Evolutionary conservation across 23 tunicate species (phyloP), one percentile per base, ranked within the genome.

Genomic region (Styela clava): DNA sequence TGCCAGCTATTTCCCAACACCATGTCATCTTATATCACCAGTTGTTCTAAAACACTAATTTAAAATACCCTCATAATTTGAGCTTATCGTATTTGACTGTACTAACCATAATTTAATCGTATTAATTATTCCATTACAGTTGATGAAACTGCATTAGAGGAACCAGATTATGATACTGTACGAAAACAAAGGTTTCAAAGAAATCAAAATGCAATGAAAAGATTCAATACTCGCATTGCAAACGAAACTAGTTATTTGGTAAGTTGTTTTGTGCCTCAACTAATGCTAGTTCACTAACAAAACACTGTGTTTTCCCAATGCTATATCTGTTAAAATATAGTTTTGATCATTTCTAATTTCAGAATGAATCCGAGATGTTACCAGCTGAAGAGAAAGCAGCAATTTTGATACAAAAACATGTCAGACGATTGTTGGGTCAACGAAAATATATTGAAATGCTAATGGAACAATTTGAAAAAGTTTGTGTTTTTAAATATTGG

Each of bases 381-480:
- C 44, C 81, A 5, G 27, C 0, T 44, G 81, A 76, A 56, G 81
- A 76, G 18, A 25, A 44, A 7, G 64, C 62, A 25, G 81, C 81
- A 7, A 76, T 76, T 76, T 22, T 24, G 5, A 36, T 76, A 21
- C 81, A 76, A 27, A 76, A 76, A 24, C 37, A 76, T 1, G 64
- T 44, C 7, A 52, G 81, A 52, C 68, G 81, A 25, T 2, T 76
- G n/a, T 31, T 76, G 21, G 81, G 68, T 52, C 64, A 56, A 16
- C 35, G 37, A 5, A 52, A 27, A 52, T 76, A 2, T 76, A 20
- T 76, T 29, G 37, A 52, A 56, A 33, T 76, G 52, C 81, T 76
- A 12, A 21, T 52, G 27, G 81, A 76, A 36, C 30, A 52, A 76
- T 76, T 76, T 76, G 81, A 76, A 24, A 52, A 76, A 64, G 81